phyloP scores from a whole-genome alignment of 1,140 invertebrate species.

The silkworm (Bombyx mori) region DNA sequence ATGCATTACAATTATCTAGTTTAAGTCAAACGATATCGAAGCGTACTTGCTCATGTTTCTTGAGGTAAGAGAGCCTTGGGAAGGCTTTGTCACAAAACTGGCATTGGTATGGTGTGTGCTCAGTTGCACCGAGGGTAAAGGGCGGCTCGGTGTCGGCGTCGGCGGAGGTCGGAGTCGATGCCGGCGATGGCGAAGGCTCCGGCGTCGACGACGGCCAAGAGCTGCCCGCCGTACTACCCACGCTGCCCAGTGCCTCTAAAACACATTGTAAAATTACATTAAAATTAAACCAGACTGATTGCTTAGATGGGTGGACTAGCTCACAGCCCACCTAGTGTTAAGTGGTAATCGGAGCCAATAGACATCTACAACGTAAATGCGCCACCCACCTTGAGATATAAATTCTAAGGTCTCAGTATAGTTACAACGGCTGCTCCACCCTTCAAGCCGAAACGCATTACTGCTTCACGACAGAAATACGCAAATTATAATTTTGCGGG shows the following conservation, averaged over 20 bases:
- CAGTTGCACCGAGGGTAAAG: constrained; percentile 78
- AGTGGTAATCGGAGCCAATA: too few species aligned
- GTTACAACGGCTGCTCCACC: too few species aligned
- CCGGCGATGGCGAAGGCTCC: constrained; percentile 72
- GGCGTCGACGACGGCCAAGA: constrained; percentile 75
- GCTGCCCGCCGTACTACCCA: constrained; percentile 77
- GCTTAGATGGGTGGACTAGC: too few species aligned
- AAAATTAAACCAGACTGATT: too few species aligned
- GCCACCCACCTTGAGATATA: too few species aligned
- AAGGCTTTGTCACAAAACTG: constrained; percentile 94
- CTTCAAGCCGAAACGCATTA: too few species aligned
- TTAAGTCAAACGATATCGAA: background rate
- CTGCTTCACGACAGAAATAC: too few species aligned
- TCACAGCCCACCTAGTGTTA: too few species aligned
- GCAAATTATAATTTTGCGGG: too few species aligned
- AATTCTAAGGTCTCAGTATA: too few species aligned
- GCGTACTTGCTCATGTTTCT: constrained; percentile 93
- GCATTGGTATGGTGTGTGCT: constrained; percentile 87
- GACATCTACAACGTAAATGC: too few species aligned
- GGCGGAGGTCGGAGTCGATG: constrained; percentile 76
- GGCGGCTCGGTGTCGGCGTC: constrained; percentile 74
- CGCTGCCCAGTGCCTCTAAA: constrained; percentile 76
- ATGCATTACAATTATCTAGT: too few species aligned
- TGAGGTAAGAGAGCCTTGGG: constrained; percentile 86
- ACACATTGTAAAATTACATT: background rate